Evolutionary conservation across 2,888 invertebrate species (phyloP), one percentile per base, ranked within the genome.

Genomic region (Andrena praecox): DNA sequence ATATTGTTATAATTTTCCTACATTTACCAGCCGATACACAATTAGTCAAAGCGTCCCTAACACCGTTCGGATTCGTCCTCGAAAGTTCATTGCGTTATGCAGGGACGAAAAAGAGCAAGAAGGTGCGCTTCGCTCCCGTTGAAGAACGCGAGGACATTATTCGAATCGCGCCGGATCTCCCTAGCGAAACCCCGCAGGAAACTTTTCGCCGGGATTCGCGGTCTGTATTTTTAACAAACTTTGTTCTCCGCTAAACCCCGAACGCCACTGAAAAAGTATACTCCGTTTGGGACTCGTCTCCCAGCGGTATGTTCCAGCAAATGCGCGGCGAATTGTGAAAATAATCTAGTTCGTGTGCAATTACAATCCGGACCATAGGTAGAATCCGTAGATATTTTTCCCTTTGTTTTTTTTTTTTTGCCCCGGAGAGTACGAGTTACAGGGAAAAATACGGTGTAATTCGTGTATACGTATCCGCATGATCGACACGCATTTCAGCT

Each of bases 141-240:
- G 35, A 24, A 35, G 16, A 35, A 10, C 33, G 63, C 12, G 31
- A 35, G n/a, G 3, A 27, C 33, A 35, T n/a, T 31, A n/a, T 72
- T 52, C 35, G 52, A 54, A 63, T 72, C 35, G 20, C 68, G 16
- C 56, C 35, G n/a, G n/a, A 24, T 35, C 56, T 24, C 56, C 16
- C 10, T 4, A 27, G 12, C 35, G 8, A 31, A 33, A n/a, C 2
- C 31, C 33, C n/a, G n/a, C 35, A 24, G 8, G 24, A 24, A 64
- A 64, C 63, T 64, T 64, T 35, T 27, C 63, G 35, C 12, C 42
- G 63, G 42, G 63, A 64, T 62, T 62, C 33, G 56, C 20, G 24
- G 24, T 60, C 33, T 60, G 63, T 64, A 64, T 42, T 64, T 64
- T 64, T 64, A 42, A 12, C 35, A 24, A 64, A 42, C 63, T 35